Evolutionary conservation across 2,797 vertebrate genomes (phyloP), one percentile per base, ranked within the genome.

Genomic region (Sebastes trivittatus): DNA sequence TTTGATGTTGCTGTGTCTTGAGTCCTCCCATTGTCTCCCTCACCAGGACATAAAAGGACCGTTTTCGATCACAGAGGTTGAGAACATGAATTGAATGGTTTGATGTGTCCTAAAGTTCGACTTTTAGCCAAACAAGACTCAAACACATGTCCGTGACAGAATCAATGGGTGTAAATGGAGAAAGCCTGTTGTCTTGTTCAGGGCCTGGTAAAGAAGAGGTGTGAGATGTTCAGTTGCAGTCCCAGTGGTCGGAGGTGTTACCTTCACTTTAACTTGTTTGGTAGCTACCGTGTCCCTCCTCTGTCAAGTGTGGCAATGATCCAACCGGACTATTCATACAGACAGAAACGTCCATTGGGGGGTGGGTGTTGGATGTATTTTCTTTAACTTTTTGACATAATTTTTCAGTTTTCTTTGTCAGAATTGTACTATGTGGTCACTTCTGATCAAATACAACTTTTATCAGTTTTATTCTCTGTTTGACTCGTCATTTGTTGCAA

Each of bases 81-180:
- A 89, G 84, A 92, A 88, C 93, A 92, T 85, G 82, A 89, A 88
- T 74, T 83, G 84, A 92, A 93, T 77, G 78, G 62, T 89, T 84
- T 78, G 71, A 82, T 67, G 87, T 93, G 89, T 92, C 85, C 81
- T 85, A 91, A 91, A 94, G 73, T 86, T 91, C 72, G 88, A 94
- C 92, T 93, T 95, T 94, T 93, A 90, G 90, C 91, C 87, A 92
- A 93, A 93, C 94, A 94, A 89, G 90, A 82, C 77, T 85, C 79
- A 88, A 93, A 95, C 94, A 94, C 87, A 86, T 94, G 92, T 95
- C 89, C 52, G 65, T 67, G 89, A 89, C 85, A 90, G 93, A 95
- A 96, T 96, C 94, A 93, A 95, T 95, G 88, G 78, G 90, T 89
- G 91, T 90, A 95, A 96, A 96, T 96, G 95, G 95, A 96, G 83